Evolutionary conservation across 2,113 vertebrate species (phyloP).

Genomic region (Rhinoderma darwinii): DNA sequence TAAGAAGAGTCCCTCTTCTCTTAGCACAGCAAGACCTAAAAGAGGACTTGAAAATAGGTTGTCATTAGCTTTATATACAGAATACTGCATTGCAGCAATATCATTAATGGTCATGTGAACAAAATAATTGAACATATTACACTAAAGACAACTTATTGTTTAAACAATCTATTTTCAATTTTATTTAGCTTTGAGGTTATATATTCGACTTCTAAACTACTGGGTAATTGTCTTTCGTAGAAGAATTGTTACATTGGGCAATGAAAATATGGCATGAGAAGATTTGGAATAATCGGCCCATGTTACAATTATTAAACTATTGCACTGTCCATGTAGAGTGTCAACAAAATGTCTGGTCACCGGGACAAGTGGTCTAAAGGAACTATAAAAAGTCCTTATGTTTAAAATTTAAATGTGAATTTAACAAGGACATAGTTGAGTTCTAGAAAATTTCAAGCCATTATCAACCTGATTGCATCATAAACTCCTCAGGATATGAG

Average conservation of each 20-base stretch:
- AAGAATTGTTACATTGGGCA: not conserved
- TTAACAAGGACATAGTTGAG: slow-evolving; percentile 32
- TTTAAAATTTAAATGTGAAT: slow-evolving; percentile 38
- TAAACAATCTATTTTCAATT: too few relatives aligned
- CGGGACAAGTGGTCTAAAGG: not conserved
- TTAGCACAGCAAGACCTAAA: too few relatives aligned
- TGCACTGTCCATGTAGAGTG: not conserved
- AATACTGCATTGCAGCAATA: too few relatives aligned
- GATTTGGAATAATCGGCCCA: not conserved
- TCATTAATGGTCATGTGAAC: too few relatives aligned
- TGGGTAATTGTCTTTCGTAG: not conserved
- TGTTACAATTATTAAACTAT: not conserved
- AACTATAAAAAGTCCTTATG: not conserved
- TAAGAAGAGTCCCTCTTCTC: too few relatives aligned
- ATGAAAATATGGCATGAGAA: not conserved
- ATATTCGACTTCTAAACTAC: not conserved
- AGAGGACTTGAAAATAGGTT: too few relatives aligned
- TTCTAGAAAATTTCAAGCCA: slow-evolving; percentile 13
- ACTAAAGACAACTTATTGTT: too few relatives aligned
- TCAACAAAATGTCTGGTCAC: not conserved
- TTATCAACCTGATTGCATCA: slow-evolving; percentile 41
- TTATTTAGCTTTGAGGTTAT: too few relatives aligned
- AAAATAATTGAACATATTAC: too few relatives aligned
- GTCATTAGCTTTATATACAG: too few relatives aligned
- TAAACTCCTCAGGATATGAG: slow-evolving; percentile 33